phyloP scores from a whole-genome alignment of 2,888 invertebrate species.

The Chrysopilus asiliformis region DNA sequence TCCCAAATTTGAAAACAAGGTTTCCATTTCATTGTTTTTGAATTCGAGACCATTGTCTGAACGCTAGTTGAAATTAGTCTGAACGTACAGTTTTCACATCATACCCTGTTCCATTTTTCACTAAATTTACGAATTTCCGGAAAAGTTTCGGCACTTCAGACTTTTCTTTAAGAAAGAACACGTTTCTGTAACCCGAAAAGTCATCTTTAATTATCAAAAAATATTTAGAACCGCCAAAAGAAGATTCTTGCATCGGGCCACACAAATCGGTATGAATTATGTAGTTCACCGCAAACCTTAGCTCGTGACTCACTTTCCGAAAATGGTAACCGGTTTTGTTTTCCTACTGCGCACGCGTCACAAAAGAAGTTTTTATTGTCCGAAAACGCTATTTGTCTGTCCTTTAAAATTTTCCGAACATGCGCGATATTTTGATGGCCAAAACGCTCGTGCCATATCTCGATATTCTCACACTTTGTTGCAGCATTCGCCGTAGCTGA shows the following conservation, averaged over 20 bases:
- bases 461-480: no score
- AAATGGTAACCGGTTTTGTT: conserved; percentile 16
- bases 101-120: no score
- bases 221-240: conserved; percentile 15
- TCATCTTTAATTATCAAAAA: conserved; percentile 15
- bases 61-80: conserved; percentile 3
- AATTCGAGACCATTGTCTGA: conserved; percentile 17
- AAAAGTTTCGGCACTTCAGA: no score
- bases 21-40: conserved; percentile 15
- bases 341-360: conserved; percentile 17
- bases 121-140: no score
- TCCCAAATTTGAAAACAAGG: conserved; percentile 17
- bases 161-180: conserved; percentile 10
- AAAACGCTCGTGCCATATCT: no score
- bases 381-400: background rate
- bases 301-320: conserved; percentile 10
- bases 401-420: background rate
- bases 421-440: background rate
- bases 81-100: conserved; percentile 4
- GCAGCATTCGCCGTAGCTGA: background rate
- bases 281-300: conserved; percentile 13
- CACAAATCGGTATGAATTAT: conserved; percentile 19
- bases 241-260: conserved; percentile 16
- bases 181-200: conserved; percentile 8
- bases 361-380: conserved; percentile 10